Base-by-base conservation (phyloP, 2,888 invertebrate species). In the Eretmocerus hayati region DNA sequence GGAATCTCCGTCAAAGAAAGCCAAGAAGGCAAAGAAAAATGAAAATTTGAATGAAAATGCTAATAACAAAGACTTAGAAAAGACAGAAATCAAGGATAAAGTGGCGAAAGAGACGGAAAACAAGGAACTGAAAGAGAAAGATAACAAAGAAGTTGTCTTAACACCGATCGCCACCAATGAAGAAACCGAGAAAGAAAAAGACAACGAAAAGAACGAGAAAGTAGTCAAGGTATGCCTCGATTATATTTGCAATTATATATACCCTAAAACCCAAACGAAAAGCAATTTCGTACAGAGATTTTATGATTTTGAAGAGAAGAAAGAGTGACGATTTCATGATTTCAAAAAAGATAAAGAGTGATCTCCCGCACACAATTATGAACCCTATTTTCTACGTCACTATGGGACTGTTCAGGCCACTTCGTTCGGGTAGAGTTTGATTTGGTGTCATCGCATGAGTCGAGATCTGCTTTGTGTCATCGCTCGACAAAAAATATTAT, bases 41-140 rank as follows among this genome's bases (percentile, higher is more conserved):
- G 75, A 74, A 57, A 67, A 77, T 56, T 65, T 76, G 46, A 75
- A 73, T 50, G 65, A 69, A 50, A 55, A 67, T 22, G 69, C 69
- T 32, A 42, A 47, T 18, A 45, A 54, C 13, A 72, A 72, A 46
- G 72, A 74, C 42, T 59, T 61, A 26, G 71, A 74, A 16, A 74
- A 74, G 49, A 57, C 63, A 9, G 67, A 69, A 50, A 72, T 75
- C 58, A 73, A 73, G 51, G 75, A 75, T 46, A 77, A 77, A 57
- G 61, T 70, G 18, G 71, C 69, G n/a, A 75, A 76, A 56, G 76
- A 76, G 54, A 74, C 72, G 6, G 73, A 73, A 37, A 76, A 76
- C 53, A 75, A 75, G 51, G 75, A 76, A 55, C 58, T 74, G 46
- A 72, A 73, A 49, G 73, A 74, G 48, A 72, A 72, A 44, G 72